Percentiles rank a stretch among this genome's conserved stretches.
Conservation (phyloP, 2,113 vertebrate species). For the Campylorhamphus procurvoides region DNA sequence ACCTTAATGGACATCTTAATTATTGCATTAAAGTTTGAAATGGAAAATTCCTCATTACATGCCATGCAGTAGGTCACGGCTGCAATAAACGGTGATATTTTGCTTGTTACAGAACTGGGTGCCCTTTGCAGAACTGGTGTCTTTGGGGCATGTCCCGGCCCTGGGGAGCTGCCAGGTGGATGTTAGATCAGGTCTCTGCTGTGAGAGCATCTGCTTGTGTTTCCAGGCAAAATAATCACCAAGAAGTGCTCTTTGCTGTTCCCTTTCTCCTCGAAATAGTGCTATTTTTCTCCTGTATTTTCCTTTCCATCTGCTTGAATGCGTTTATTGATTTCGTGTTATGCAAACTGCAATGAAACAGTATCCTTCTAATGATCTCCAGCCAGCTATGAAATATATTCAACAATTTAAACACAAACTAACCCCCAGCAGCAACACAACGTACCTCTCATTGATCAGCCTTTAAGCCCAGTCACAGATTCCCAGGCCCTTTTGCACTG, state of each 20-base stretch:
- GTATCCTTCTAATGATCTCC: not conserved
- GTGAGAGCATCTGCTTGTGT: constrained; percentile 25
- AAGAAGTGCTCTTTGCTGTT: not conserved
- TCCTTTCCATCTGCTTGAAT: constrained; percentile 45
- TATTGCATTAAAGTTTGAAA: constrained; percentile 65
- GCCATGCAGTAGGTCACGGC: constrained; percentile 19
- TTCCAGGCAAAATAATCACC: not conserved
- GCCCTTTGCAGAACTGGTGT: constrained; percentile 35
- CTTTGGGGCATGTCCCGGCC: constrained; percentile 31
- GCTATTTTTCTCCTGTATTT: not conserved
- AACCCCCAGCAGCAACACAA: not conserved
- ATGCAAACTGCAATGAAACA: constrained; percentile 33
- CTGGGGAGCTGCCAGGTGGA: constrained; percentile 26
- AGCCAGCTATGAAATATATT: not conserved
- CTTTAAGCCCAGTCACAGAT: not conserved
- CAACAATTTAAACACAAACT: not conserved
- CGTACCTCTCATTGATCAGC: not conserved
- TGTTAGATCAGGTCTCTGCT: constrained; percentile 4
- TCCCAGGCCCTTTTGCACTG: not conserved
- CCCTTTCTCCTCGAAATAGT: not conserved
- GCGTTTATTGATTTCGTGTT: constrained; percentile 32
- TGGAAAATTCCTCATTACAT: constrained; percentile 64
- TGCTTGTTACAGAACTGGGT: not conserved
- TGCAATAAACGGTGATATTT: constrained; percentile 49
- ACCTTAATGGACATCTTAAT: constrained; percentile 59